These are phyloP conservation scores for Pagrus major DNA, from an alignment of 2,113 vertebrate genomes.

Conservation along the genomic window DNA sequence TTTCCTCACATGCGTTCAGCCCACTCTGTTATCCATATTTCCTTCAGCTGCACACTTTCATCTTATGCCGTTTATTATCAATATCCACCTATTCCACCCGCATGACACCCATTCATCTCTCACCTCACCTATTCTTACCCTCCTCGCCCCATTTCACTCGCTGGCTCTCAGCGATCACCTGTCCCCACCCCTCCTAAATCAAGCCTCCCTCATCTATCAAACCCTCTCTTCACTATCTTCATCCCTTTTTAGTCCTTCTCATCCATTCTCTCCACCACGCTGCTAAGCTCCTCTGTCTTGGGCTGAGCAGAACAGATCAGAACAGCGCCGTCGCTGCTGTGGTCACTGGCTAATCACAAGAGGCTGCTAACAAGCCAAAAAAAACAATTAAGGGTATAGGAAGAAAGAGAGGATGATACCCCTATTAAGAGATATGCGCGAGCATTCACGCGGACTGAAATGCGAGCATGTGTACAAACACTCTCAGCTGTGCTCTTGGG, in stretches of 20 bases:
- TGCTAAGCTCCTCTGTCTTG: conserved; percentile 11
- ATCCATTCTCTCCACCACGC: conserved; percentile 24
- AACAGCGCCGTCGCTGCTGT: conserved; percentile 16
- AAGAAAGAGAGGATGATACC: conserved; percentile 26
- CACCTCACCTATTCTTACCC: conserved; percentile 58
- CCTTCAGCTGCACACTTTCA: conserved; percentile 35
- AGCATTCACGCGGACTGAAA: conserved; percentile 5
- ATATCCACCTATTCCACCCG: conserved; percentile 43
- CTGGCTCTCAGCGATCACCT: conserved; percentile 44
- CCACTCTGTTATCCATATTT: conserved; percentile 54
- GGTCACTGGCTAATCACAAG: conserved; percentile 43
- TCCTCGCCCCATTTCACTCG: conserved; percentile 55
- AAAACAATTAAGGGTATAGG: conserved; percentile 31
- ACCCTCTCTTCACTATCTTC: conserved; percentile 28
- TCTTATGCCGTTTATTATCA: conserved; percentile 62
- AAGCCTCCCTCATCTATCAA: conserved; percentile 54
- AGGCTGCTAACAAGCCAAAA: conserved; percentile 31
- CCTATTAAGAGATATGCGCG: conserved; percentile 23
- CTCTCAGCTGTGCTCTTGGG: not conserved
- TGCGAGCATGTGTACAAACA: conserved; percentile 6
- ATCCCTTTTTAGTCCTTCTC: conserved; percentile 28
- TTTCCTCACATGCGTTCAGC: conserved; percentile 44
- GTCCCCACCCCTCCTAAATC: conserved; percentile 55
- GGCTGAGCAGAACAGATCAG: conserved; percentile 19
- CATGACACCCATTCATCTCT: conserved; percentile 58